Evolutionary conservation across 2,888 invertebrate species (phyloP), one percentile per base, ranked within the genome.

Genomic region (Andrena praecox): DNA sequence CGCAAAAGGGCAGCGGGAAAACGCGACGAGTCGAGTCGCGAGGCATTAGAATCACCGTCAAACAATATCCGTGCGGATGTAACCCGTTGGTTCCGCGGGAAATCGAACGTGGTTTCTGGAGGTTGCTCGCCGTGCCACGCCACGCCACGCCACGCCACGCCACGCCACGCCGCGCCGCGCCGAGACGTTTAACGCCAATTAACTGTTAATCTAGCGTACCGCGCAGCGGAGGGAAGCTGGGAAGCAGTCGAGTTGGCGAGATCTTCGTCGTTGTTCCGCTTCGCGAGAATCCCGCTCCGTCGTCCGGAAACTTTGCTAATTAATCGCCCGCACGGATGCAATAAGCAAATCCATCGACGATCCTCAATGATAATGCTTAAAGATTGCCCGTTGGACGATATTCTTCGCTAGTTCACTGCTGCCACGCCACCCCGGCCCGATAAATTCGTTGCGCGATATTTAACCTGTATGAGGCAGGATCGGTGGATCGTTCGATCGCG

Each of bases 121-220:
- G 68, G 56, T 62, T 29, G 48, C 42, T 35, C 67, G 48, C 20
- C 62, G 59, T 24, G 63, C 60, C 59, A 29, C 29, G 29, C 29
- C 29, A 0, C n/a, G 35, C 20, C 35, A 1, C 27, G 2, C 80
- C 50, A 16, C 42, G 42, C 16, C 68, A n/a, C n/a, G 63, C 60
- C 59, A 29, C 29, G 29, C 29, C 29, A 0, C n/a, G 35, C 20
- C 35, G 27, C 27, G 2, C 80, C 50, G 42, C 42, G 42, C 16
- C 68, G 69, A 70, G 76, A 33, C 62, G 64, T 72, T 84, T 76
- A 69, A 42, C 82, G 73, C 75, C 88, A 80, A 88, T 88, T 88
- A 88, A 82, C 78, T 24, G 77, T 84, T 87, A 86, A 85, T 86
- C 68, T 84, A 76, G 29, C 73, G 77, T 42, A 35, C 77, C 77